Base-by-base conservation (phyloP, 2,113 vertebrate genomes). In the Hyla sarda region DNA sequence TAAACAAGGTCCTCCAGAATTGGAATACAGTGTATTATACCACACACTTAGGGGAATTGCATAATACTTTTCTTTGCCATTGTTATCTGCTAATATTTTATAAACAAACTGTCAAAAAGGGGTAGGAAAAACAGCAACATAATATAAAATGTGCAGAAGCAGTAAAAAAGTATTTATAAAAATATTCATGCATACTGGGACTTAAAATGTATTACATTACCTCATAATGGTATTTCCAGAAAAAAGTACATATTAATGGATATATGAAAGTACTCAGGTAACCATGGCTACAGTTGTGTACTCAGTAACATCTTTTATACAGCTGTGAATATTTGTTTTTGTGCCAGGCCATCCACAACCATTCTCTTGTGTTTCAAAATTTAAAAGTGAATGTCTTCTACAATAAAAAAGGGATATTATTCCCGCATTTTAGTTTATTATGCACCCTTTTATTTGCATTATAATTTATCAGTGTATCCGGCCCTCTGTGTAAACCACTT, bases 271-370 rank as follows among this genome's bases (percentile, higher is more conserved):
- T 92, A 93, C 91, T 90, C 89, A 94, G 91, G 94, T 94, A 95
- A 92, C 94, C 93, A 95, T 95, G 92, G 89, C 91, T 87, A 95
- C 93, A 89, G 90, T 92, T 93, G 87, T 90, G 93, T 92, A 92
- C 90, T 89, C 92, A 93, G 89, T 92, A 94, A 94, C 82, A 95
- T 92, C 91, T 92, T 93, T 93, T 91, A 90, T 90, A 90, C 89
- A 91, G 91, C 91, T 94, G 90, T 90, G 92, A 92, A 91, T 88
- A 91, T 91, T 90, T 91, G 90, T 92, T 88, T 86, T 87, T 87
- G 67, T 92, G 91, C 89, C 90, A 93, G 88, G 88, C 88, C 91
- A 87, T 89, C 87, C 8, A 67, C 52, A 90, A 90, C 90, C 89
- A 90, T 89, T 77, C 58, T 13, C 76, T 75, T 85, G 62, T 54